These are phyloP conservation scores for Dinocampus coccinellae DNA, from an alignment of 2,888 invertebrate genomes.

Conservation along the genomic window DNA sequence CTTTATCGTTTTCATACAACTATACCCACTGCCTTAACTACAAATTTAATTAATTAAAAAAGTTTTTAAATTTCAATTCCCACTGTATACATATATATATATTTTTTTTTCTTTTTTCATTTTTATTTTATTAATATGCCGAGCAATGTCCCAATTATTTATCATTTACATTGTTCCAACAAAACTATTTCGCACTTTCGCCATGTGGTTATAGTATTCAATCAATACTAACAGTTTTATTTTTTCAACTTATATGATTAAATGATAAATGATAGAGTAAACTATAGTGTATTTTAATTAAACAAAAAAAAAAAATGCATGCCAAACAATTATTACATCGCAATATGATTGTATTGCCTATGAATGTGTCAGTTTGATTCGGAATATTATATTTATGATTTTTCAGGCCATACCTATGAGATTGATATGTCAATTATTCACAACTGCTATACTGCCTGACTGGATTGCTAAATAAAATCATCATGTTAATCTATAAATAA, in stretches of 20 bases:
- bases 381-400: neutral
- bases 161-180: neutral
- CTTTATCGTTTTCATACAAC: constrained; percentile 55
- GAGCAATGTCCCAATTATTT: constrained; percentile 10
- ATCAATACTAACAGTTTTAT: neutral
- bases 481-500: neutral
- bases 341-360: neutral
- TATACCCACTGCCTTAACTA: constrained; percentile 67
- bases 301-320: too few relatives aligned
- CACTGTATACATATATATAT: constrained; percentile 1
- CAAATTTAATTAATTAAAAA: constrained; percentile 51
- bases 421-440: neutral
- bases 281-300: neutral
- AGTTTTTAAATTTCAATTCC: constrained; percentile 26
- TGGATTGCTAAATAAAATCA: neutral
- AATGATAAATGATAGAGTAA: neutral
- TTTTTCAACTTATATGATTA: too few relatives aligned
- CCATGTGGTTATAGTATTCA: neutral
- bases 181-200: neutral
- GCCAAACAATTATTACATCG: neutral
- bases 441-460: neutral
- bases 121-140: constrained; percentile 4
- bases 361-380: neutral
- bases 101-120: too few relatives aligned
- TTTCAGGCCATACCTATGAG: neutral